These are phyloP conservation scores for Stenodema calcarata DNA, from an alignment of 2,888 invertebrate genomes.

Conservation along the genomic window DNA sequence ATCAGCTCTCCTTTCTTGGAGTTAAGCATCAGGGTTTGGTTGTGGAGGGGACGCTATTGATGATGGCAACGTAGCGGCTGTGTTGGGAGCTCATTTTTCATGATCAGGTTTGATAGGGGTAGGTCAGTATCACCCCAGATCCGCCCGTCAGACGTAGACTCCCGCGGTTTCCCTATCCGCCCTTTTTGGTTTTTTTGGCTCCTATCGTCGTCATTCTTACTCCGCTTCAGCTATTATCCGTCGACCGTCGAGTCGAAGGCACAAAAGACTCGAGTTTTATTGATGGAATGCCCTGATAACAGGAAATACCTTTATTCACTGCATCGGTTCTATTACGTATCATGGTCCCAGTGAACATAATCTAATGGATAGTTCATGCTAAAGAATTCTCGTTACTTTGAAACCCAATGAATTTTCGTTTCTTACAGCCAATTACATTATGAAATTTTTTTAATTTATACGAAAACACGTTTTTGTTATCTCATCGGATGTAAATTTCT, in stretches of 20 bases:
- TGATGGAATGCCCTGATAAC: conserved; percentile 26
- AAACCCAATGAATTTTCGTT: too few species aligned
- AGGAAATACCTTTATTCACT: conserved; percentile 16
- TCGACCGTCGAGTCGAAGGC: background rate
- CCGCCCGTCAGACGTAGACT: background rate
- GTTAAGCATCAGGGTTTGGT: background rate
- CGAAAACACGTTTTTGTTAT: too few species aligned
- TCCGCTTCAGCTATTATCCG: background rate
- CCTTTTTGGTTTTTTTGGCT: background rate
- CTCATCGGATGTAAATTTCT: too few species aligned
- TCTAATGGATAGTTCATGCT: background rate
- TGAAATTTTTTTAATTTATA: too few species aligned
- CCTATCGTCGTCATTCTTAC: background rate
- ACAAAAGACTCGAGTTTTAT: conserved; percentile 24
- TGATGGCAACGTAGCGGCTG: background rate
- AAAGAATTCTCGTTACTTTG: background rate
- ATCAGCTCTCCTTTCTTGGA: background rate
- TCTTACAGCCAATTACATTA: too few species aligned
- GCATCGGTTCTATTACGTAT: background rate
- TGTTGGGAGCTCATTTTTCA: conserved; percentile 16
- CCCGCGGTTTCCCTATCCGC: background rate
- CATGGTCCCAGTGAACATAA: background rate
- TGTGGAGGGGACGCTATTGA: background rate
- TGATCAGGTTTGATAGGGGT: background rate
- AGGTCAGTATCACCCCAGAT: conserved; percentile 25